These are phyloP conservation scores for Eolophus roseicapilla DNA, from an alignment of 2,113 vertebrate genomes.

Conservation along the genomic window DNA sequence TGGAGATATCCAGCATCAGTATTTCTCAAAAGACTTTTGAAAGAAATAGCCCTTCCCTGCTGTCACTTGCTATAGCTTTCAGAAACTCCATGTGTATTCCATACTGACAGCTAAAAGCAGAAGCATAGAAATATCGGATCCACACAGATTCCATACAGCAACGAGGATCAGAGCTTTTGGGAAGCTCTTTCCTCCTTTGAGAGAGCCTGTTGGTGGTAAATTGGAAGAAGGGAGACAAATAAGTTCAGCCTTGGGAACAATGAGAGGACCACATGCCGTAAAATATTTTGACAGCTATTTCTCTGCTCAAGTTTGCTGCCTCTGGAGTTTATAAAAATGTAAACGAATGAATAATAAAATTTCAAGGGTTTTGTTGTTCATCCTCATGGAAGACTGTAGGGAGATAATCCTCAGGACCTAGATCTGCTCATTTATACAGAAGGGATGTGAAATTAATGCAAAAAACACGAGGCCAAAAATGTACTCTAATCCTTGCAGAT, in stretches of 20 bases:
- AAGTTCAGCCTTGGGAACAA: not conserved
- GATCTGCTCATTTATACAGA: not conserved
- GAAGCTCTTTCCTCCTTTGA: not conserved
- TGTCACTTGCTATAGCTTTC: not conserved
- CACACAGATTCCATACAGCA: not conserved
- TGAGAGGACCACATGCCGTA: fast-evolving
- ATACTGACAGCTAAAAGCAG: not conserved
- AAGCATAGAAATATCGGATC: not conserved
- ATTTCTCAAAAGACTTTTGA: not conserved
- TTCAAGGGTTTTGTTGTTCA: not conserved
- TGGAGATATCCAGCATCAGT: not conserved
- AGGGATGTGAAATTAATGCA: not conserved
- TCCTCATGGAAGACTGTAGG: not conserved
- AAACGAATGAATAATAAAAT: not conserved
- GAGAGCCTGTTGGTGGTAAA: not conserved
- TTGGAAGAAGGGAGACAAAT: not conserved
- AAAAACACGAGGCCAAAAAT: not conserved
- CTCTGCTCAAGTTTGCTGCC: not conserved
- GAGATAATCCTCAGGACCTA: not conserved
- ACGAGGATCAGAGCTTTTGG: not conserved
- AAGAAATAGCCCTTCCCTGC: not conserved
- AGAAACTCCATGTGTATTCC: not conserved
- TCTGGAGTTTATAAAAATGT: not conserved
- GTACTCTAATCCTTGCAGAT: not conserved
- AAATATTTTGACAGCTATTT: not conserved